These are phyloP conservation scores for Petroica traversi DNA, from an alignment of 2,113 vertebrate genomes.

Conservation along the genomic window DNA sequence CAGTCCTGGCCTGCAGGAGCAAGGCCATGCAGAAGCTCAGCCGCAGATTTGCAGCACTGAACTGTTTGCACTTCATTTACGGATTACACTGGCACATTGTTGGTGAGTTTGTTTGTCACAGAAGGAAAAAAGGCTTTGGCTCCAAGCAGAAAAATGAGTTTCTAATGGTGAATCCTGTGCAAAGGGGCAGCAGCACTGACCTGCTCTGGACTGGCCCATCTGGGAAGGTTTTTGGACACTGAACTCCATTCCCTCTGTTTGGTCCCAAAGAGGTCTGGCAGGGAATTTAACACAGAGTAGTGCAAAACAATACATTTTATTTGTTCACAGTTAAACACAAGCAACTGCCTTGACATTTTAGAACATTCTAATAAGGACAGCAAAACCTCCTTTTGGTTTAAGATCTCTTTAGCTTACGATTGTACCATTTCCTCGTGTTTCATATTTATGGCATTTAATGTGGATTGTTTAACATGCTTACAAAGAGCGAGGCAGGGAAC, in stretches of 20 bases:
- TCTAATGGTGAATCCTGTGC: neutral
- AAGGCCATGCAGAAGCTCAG: neutral
- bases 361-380: conserved; percentile 83
- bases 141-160: neutral
- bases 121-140: neutral
- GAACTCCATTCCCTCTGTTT: neutral
- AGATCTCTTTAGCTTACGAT: conserved; percentile 80
- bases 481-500: conserved; percentile 85
- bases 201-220: neutral
- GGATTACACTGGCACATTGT: neutral
- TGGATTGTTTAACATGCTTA: conserved; percentile 93
- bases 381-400: conserved; percentile 74
- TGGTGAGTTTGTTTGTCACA: neutral
- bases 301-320: conserved; percentile 98
- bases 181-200: neutral
- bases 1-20: neutral
- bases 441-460: conserved; percentile 81
- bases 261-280: neutral
- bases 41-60: neutral
- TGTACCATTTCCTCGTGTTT: conserved; percentile 87
- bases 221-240: neutral
- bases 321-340: conserved; percentile 99
- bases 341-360: conserved; percentile 89
- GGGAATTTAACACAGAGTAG: conserved; percentile 68
- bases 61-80: neutral